phyloP scores from a whole-genome alignment of 2,797 vertebrate genomes.

The Babyrousa celebensis region DNA sequence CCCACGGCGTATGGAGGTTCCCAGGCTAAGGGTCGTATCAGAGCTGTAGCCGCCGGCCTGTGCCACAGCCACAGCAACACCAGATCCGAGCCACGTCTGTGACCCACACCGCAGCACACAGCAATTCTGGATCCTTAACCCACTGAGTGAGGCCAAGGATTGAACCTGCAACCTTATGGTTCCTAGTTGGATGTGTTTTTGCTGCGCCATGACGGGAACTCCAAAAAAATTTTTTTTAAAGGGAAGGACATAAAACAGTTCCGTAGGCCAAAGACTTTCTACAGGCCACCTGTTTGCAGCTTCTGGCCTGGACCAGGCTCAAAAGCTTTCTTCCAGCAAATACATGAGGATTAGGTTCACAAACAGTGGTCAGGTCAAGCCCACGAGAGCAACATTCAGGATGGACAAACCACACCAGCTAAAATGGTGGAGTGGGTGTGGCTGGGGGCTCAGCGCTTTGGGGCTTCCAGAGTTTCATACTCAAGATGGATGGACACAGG shows the following conservation, averaged over 20 bases:
- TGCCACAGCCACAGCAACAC: too few species aligned
- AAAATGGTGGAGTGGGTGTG: background rate
- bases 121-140: too few species aligned
- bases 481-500: background rate
- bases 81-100: too few species aligned
- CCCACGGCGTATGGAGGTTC: too few species aligned
- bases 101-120: too few species aligned
- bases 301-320: background rate
- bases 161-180: too few species aligned
- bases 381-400: background rate
- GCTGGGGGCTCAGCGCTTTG: background rate
- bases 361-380: background rate
- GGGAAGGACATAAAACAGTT: constrained; percentile 9
- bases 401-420: background rate
- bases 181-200: too few species aligned
- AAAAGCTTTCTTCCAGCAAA: background rate
- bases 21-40: too few species aligned
- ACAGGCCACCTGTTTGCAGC: background rate
- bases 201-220: too few species aligned
- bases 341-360: background rate
- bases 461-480: background rate
- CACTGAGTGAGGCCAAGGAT: too few species aligned
- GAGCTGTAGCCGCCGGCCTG: too few species aligned
- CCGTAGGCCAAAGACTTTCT: background rate
- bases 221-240: background rate